Conservation (phyloP, 2,797 vertebrate species). For the Gymnocypris eckloni region DNA sequence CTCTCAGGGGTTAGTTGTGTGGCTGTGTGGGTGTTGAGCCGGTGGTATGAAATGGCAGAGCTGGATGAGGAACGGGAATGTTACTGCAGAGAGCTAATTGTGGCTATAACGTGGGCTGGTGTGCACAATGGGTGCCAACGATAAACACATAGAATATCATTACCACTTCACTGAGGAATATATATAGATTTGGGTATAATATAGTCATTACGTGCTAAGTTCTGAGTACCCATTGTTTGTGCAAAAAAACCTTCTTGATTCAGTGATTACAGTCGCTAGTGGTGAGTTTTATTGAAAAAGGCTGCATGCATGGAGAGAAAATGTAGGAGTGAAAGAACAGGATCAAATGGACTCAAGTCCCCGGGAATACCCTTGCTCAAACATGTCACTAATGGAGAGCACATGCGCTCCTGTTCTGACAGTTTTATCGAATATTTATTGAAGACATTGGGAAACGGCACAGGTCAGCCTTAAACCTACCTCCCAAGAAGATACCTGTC, state of each 20-base stretch:
- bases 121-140: constrained; percentile 40
- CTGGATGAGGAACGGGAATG: constrained; percentile 32
- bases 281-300: not conserved
- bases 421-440: not conserved
- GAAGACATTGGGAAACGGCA: not conserved
- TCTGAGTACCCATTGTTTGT: not conserved
- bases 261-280: not conserved
- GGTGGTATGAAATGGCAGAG: constrained; percentile 54
- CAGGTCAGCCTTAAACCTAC: not conserved
- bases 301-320: not conserved
- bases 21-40: constrained; percentile 58
- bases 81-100: constrained; percentile 57
- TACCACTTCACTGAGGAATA: constrained; percentile 3
- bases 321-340: not conserved
- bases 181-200: constrained; percentile 6
- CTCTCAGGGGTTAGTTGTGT: constrained; percentile 52
- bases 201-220: not conserved
- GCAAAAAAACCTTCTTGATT: not conserved
- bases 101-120: constrained; percentile 53
- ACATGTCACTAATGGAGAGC: not conserved
- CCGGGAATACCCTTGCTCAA: not conserved
- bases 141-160: constrained; percentile 48
- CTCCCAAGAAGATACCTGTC: not conserved
- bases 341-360: not conserved
- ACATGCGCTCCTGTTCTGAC: not conserved